Evolutionary conservation across 1,140 invertebrate genomes (phyloP), one percentile per base, ranked within the genome.

Genomic region (Nautilus pompilius): DNA sequence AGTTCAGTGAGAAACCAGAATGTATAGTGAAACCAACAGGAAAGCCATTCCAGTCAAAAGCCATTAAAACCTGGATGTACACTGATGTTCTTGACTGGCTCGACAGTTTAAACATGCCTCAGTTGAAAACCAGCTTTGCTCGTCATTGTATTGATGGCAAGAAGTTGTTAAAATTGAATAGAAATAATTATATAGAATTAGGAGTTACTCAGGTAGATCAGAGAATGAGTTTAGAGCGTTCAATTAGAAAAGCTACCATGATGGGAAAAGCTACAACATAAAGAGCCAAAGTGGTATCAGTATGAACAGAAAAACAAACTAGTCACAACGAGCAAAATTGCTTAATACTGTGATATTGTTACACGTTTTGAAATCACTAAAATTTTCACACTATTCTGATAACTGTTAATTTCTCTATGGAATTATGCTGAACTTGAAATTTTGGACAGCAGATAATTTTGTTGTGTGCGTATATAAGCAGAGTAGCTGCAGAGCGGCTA

Each of bases 201-300:
- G 81, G 81, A 28, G 78, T 82, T 2, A 75, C 73, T 24, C 78
- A 78, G 62, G 79, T 82, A 26, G 78, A 75, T 20, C 79, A 81
- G 58, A 69, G 80, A 58, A 79, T 82, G 76, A 77, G 70, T 58
- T 62, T 82, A 26, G 78, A 82, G 60, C 65, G 78, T 46, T 74
- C 78, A 10, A 79, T 82, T 34, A 82, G 80, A 59, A 80, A 81
- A 70, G 69, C 72, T 32, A 59, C 65, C 10, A 55, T 70, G 34
- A 30, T 56, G 22, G 48, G 46, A 60, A 62, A 30, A n/a, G 8
- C 36, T 41, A n/a, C 36, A 41, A 8, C n/a, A 41, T 10, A 41
- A 41, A 41, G 8, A n/a, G 36, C 8, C 36, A 41, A n/a, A n/a
- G n/a, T n/a, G n/a, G n/a, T n/a, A n/a, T n/a, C n/a, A n/a, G n/a